Percentiles rank a stretch among this genome's conserved stretches.
phyloP scores from a whole-genome alignment of 2,797 vertebrate genomes.

The Pangasius mekongensis region DNA sequence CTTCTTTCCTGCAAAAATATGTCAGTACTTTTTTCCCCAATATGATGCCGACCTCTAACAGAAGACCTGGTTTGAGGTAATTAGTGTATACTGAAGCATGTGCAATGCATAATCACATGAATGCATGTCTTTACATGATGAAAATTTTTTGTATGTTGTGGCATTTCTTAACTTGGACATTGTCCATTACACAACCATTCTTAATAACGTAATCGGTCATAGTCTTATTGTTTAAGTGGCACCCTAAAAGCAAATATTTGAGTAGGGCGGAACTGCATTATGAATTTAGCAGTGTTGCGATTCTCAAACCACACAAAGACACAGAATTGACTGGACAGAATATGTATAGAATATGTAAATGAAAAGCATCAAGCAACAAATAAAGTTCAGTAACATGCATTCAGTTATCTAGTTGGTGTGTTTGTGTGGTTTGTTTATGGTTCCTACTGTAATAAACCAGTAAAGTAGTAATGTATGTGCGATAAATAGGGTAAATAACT shows the following conservation, averaged over 20 bases:
- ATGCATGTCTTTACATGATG: not conserved
- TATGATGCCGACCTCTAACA: not conserved
- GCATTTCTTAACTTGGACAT: not conserved
- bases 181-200: not conserved
- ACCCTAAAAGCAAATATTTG: constrained; percentile 74
- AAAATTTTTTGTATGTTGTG: not conserved
- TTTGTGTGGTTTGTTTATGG: constrained; percentile 16
- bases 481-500: not conserved
- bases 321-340: constrained; percentile 40
- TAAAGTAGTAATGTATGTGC: not conserved
- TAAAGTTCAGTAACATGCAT: not conserved
- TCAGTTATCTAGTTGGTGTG: not conserved
- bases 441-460: not conserved
- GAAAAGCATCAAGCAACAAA: constrained; percentile 16
- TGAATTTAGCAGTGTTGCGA: constrained; percentile 27
- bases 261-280: constrained; percentile 61
- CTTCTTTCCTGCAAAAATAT: not conserved
- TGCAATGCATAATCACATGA: not conserved
- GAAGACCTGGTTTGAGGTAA: not conserved
- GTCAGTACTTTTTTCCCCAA: not conserved
- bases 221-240: constrained; percentile 54
- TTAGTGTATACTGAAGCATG: not conserved
- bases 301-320: constrained; percentile 54
- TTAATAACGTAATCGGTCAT: constrained; percentile 35
- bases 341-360: constrained; percentile 11